A percentile compares a stretch with the other conserved stretches of the same genome.
Conservation (phyloP, 30 jellyfish, hydroid and myxozoan species). For the Morbakka virulenta region DNA sequence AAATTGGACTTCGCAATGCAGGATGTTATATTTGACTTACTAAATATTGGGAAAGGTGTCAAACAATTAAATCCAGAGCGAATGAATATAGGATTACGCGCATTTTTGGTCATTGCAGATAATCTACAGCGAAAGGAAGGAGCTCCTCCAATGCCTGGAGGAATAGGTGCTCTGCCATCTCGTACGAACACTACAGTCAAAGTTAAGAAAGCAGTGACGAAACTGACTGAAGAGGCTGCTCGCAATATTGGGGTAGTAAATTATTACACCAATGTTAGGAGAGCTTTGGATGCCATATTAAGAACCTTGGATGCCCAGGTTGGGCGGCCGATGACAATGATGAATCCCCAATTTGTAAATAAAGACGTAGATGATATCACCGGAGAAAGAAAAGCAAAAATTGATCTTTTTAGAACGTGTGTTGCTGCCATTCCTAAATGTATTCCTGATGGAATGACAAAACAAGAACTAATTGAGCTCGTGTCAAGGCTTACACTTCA, state of each 20-base stretch:
- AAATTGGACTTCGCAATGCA: slow-evolving; percentile 99
- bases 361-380: slow-evolving; percentile 93
- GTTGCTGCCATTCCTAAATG: slow-evolving; percentile 99
- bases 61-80: slow-evolving; percentile 94
- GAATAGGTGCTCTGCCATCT: slow-evolving; percentile 95
- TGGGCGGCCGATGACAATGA: slow-evolving; percentile 92
- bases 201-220: slow-evolving; percentile 90
- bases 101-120: slow-evolving; percentile 96
- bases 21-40: slow-evolving; percentile 87
- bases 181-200: slow-evolving; percentile 91
- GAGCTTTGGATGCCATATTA: slow-evolving; percentile 89
- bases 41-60: slow-evolving; percentile 85
- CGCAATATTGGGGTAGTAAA: slow-evolving; percentile 98
- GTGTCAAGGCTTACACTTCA: slow-evolving; percentile 90
- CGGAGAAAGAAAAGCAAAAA: slow-evolving; percentile 95
- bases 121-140: slow-evolving; percentile 96
- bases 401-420: slow-evolving; percentile 91
- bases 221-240: slow-evolving; percentile 97
- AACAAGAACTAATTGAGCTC: slow-evolving; percentile 85
- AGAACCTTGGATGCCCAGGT: slow-evolving; percentile 88
- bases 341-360: slow-evolving; percentile 82
- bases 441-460: slow-evolving; percentile 97
- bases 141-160: slow-evolving; percentile 99
- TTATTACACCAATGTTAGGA: slow-evolving; percentile 91
- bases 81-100: slow-evolving; percentile 95